These are phyloP conservation scores for Eucriotettix oculatus DNA, from an alignment of 2,888 invertebrate genomes.

Conservation along the genomic window DNA sequence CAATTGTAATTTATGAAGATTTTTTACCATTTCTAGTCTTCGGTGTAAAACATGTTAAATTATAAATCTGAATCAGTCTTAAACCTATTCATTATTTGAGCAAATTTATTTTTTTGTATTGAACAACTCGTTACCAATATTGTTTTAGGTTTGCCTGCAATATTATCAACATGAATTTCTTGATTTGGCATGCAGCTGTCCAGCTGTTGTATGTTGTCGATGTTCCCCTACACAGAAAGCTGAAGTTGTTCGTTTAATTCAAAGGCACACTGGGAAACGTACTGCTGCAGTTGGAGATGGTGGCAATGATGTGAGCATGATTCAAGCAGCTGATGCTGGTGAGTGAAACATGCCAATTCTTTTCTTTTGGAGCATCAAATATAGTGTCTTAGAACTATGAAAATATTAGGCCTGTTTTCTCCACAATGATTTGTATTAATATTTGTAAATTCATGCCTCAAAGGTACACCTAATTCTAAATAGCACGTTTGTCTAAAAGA, in stretches of 20 bases:
- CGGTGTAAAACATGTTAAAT: too few species aligned
- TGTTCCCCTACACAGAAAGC: constrained; percentile 60
- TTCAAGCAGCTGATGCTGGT: constrained; percentile 42
- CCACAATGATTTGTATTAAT: too few species aligned
- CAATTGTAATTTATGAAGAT: too few species aligned
- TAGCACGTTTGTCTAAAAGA: too few species aligned
- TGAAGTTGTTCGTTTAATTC: constrained; percentile 47
- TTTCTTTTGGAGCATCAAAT: too few species aligned
- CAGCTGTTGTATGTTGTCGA: constrained; percentile 58
- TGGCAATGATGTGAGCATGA: constrained; percentile 57
- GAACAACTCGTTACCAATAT: background rate
- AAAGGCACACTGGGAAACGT: constrained; percentile 40
- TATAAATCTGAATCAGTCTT: too few species aligned
- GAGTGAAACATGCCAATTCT: constrained; percentile 10
- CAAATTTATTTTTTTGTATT: background rate
- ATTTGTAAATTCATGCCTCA: too few species aligned
- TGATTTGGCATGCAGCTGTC: constrained; percentile 52
- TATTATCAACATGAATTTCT: constrained; percentile 58
- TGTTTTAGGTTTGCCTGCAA: constrained; percentile 37
- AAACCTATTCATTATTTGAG: background rate
- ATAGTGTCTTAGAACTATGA: too few species aligned
- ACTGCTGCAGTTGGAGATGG: constrained; percentile 45
- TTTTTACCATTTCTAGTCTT: too few species aligned
- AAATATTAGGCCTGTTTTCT: too few species aligned
- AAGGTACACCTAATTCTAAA: too few species aligned